Base-by-base conservation (phyloP, 2,113 vertebrate species). In the Melanerpes aurifrons region DNA sequence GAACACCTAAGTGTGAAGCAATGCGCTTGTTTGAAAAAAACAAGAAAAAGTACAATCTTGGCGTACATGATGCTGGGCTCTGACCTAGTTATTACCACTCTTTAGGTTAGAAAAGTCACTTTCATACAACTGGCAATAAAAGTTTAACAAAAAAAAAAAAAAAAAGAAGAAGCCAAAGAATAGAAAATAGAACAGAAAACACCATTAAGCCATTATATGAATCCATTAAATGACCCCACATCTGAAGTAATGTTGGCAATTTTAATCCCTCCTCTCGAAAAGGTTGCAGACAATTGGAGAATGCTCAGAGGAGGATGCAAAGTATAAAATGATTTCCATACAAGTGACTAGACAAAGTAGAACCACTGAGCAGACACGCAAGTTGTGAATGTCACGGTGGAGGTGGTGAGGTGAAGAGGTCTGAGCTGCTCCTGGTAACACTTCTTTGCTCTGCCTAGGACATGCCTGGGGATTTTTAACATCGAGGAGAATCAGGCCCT, bases 101-200 rank as follows among this genome's bases (percentile, higher is more conserved):
- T 50, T 48, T 28, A 82, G 90, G 67, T 89, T 82, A 89, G 50
- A 87, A 95, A 93, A 94, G 88, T 67, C 75, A 57, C 71, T 77
- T 88, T 63, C 7, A 16, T 69, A 28, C 35, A 73, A 26, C 45
- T 89, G n/a, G 48, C 29, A 81, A 77, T 58, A 28, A 82, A 57
- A 40, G 40, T 40, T 40, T 40, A 40, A 40, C 40, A 40, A 89
- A 89, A 63, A 32, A 53, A 62, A 56, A 54, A 40, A 74, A n/a
- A 40, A n/a, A n/a, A n/a, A n/a, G 8, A 57, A 86, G 70, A 68
- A 9, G 20, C 20, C 62, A 37, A 82, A 72, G 31, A 89, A 70
- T 29, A 88, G 19, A 70, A 53, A 84, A 59, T 31, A 68, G 66
- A 68, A 48, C 29, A n/a, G 66, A 70, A 70, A 95, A 82, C 6